phyloP scores from a whole-genome alignment of 2,888 invertebrate species.

The Rotaria sp. region DNA sequence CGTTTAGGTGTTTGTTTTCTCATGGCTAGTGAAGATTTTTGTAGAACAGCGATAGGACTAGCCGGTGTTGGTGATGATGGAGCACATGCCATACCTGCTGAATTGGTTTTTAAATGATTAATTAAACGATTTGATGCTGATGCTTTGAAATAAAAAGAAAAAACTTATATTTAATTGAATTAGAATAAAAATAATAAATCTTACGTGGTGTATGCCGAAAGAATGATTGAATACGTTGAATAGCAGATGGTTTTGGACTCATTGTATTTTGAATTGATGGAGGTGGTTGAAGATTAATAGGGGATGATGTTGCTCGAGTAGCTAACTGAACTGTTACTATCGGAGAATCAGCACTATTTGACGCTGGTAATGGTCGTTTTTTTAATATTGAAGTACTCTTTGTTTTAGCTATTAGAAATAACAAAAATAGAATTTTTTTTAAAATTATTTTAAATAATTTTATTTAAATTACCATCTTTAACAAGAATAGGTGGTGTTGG shows the following conservation, averaged over 20 bases:
- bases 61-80: neutral
- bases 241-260: neutral
- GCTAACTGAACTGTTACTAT: neutral
- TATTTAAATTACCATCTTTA: neutral
- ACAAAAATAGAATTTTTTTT: neutral
- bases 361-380: neutral
- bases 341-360: neutral
- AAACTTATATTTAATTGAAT: neutral
- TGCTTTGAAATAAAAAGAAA: neutral
- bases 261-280: neutral
- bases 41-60: neutral
- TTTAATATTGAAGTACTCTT: neutral
- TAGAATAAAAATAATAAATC: neutral
- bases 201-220: slow-evolving; percentile 27
- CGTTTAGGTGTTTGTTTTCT: slow-evolving; percentile 13
- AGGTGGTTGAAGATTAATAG: neutral
- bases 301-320: neutral
- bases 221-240: slow-evolving; percentile 11
- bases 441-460: neutral
- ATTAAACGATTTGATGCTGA: neutral
- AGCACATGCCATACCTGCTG: neutral
- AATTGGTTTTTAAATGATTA: neutral
- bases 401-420: neutral
- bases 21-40: neutral
- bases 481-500: neutral